Base-by-base conservation (phyloP, 2,113 vertebrate species). In the Copsychus sechellarum region DNA sequence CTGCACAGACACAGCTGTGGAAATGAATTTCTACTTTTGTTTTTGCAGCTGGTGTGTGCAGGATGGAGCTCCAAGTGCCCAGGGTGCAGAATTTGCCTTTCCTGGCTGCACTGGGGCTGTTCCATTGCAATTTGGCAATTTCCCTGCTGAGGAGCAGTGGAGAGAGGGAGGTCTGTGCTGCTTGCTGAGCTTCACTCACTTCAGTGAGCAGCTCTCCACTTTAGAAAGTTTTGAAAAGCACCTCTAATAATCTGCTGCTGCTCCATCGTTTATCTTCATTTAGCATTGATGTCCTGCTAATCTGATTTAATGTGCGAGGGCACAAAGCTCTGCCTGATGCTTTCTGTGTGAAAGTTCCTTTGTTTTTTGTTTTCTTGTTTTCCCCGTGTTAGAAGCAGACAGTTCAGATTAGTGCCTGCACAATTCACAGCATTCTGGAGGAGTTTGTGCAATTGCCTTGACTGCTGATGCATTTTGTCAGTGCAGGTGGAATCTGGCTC, bases 1-100 rank as follows among this genome's bases (percentile, higher is more conserved):
- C 12, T 62, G 12, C 70, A 36, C 23, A 38, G 48, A 14, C 0
- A 0, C 1, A 26, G 40, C 33, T 14, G 31, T 48, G n/a, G 34
- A 36, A 31, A 21, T 5, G 7, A 13, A 26, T 34, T 58, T 31
- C 15, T 24, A 0, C 34, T 50, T 54, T 22, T 56, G 17, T 19
- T 19, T 31, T 24, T 45, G 56, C 17, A 34, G 38, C 15, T 66
- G 51, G 19, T 71, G 22, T 36, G 36, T 14, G 2, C 61, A 9
- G 6, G 42, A 6, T 6, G 60, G 38, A 57, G 29, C 38, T 60
- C 8, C 4, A 3, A 43, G 66, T 13, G 17, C 1, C 12, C 64
- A 18, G 8, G 58, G 47, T 12, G 18, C 47, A 26, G 6, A 5
- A 8, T 50, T 62, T 88, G 4, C 51, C 18, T 1, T 6, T 11